Evolutionary conservation across 2,888 invertebrate genomes (phyloP).

Genomic region (Leptogaster cylindrica): DNA sequence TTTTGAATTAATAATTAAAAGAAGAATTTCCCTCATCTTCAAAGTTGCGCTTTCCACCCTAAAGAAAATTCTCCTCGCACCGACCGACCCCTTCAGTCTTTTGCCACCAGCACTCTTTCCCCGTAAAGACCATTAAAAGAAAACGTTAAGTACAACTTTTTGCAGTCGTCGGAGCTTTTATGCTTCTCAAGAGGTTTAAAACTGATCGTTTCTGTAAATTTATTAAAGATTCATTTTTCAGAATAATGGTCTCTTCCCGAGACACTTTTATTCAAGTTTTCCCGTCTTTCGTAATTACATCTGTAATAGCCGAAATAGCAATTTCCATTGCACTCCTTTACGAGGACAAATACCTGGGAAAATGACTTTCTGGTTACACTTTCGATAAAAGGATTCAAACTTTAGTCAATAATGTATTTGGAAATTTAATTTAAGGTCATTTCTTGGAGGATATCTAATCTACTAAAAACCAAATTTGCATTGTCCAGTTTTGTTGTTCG

Average conservation of each 20-base stretch:
- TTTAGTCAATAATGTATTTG: too few relatives aligned
- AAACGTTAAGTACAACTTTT: constrained; percentile 1
- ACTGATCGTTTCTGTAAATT: constrained; percentile 1
- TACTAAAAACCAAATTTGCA: too few relatives aligned
- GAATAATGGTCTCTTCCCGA: not conserved
- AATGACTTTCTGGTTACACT: too few relatives aligned
- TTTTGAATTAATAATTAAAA: constrained; percentile 16
- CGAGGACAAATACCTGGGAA: too few relatives aligned
- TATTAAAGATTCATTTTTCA: not conserved
- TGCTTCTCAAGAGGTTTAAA: not conserved
- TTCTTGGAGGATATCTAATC: too few relatives aligned
- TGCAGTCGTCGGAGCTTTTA: not conserved
- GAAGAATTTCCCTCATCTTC: not conserved
- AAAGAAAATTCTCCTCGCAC: not conserved
- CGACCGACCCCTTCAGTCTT: too few relatives aligned
- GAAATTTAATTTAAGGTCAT: too few relatives aligned
- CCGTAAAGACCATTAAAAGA: not conserved
- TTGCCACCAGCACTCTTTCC: not conserved
- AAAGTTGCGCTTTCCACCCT: not conserved
- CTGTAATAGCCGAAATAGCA: not conserved
- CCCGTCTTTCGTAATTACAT: not conserved
- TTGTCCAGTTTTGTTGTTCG: too few relatives aligned
- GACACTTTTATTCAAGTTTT: not conserved
- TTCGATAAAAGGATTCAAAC: too few relatives aligned
- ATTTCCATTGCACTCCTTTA: too few relatives aligned